Conservation (phyloP, 2,888 invertebrate species). For the Itoplectis maculator region DNA sequence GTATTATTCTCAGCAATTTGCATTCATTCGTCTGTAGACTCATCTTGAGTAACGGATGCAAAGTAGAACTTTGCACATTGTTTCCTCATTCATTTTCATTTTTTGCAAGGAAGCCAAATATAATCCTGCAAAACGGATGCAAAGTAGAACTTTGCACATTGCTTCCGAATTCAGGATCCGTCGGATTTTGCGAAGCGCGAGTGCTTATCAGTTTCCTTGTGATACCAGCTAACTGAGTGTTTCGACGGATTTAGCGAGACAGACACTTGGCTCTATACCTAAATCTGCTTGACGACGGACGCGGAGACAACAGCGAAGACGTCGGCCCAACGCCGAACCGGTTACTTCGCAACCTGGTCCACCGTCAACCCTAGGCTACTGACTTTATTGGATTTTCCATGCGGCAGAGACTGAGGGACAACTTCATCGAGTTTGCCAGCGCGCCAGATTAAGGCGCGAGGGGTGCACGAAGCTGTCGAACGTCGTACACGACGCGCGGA, state of each 20-base stretch:
- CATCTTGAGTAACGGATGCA: too few relatives aligned
- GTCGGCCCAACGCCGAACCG: too few relatives aligned
- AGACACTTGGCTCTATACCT: neutral
- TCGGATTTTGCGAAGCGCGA: neutral
- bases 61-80: too few relatives aligned
- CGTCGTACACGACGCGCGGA: neutral
- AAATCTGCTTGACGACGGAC: slow-evolving; percentile 10
- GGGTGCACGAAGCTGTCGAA: slow-evolving; percentile 32
- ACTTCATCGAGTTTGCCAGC: slow-evolving; percentile 60
- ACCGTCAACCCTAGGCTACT: slow-evolving; percentile 5
- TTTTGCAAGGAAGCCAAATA: too few relatives aligned
- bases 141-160: too few relatives aligned
- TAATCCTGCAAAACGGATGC: too few relatives aligned
- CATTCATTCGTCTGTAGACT: neutral
- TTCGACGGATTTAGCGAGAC: neutral
- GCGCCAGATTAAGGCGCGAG: slow-evolving; percentile 44
- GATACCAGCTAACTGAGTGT: neutral
- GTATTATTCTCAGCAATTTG: neutral
- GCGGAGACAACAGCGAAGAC: slow-evolving; percentile 50
- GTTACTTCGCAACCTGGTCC: too few relatives aligned
- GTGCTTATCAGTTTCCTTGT: neutral
- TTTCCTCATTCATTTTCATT: too few relatives aligned
- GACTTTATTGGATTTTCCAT: slow-evolving; percentile 56
- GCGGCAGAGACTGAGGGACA: slow-evolving; percentile 27
- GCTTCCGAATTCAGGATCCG: neutral